These are phyloP conservation scores for Matsumurasca onukii DNA, from an alignment of 1,140 invertebrate species.

Conservation along the genomic window DNA sequence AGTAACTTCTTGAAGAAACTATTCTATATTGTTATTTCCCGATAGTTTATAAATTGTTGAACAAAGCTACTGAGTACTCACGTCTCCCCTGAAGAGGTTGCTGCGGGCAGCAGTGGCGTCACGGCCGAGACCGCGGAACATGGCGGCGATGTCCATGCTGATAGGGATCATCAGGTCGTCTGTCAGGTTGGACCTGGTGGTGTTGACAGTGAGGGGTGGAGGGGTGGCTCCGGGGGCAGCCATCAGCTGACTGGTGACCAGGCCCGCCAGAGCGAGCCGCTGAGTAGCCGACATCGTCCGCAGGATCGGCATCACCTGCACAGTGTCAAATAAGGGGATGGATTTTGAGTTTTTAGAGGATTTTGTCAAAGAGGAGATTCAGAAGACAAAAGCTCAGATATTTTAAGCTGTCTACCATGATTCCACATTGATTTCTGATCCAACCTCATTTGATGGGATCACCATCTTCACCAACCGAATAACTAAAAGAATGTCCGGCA, in stretches of 20 bases:
- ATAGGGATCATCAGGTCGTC: constrained; percentile 62
- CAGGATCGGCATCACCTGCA: constrained; percentile 58
- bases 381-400: too few species aligned
- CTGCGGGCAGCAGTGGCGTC: constrained; percentile 15
- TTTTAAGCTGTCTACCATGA: too few species aligned
- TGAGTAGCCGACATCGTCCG: constrained; percentile 60
- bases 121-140: constrained; percentile 50
- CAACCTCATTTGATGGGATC: too few species aligned
- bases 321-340: too few species aligned
- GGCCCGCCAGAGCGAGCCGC: constrained; percentile 56
- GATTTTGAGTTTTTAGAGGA: too few species aligned
- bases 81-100: constrained; percentile 12
- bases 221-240: constrained; percentile 35
- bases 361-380: too few species aligned
- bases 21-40: too few species aligned
- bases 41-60: too few species aligned
- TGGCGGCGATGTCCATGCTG: constrained; percentile 62
- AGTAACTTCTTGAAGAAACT: too few species aligned
- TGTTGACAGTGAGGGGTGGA: constrained; percentile 13
- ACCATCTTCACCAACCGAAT: too few species aligned
- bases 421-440: too few species aligned
- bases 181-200: constrained; percentile 49
- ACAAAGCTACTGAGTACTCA: background rate
- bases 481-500: too few species aligned
- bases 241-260: constrained; percentile 60